Base-by-base conservation (phyloP, 2,888 invertebrate species). In the Pteria penguin region DNA sequence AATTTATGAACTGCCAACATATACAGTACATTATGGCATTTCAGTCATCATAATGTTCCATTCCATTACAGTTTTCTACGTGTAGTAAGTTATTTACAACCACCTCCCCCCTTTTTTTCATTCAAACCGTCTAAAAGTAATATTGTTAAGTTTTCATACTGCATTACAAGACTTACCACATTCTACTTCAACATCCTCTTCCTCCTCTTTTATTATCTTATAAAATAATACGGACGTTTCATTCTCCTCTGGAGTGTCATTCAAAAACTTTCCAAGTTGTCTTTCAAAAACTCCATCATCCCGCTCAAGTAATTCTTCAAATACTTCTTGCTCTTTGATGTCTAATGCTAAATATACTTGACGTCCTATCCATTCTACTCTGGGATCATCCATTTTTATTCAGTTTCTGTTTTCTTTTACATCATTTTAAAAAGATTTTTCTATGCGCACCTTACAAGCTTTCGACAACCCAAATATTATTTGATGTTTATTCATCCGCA, bases 121-220 rank as follows among this genome's bases (percentile, higher is more conserved):
- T n/a, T n/a, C n/a, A n/a, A n/a, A n/a, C n/a, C n/a, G n/a, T n/a
- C n/a, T n/a, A n/a, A n/a, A n/a, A n/a, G n/a, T n/a, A n/a, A n/a
- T n/a, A n/a, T n/a, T n/a, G n/a, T n/a, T n/a, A n/a, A n/a, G n/a
- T n/a, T n/a, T n/a, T n/a, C n/a, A n/a, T n/a, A n/a, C n/a, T n/a
- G n/a, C n/a, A 45, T 14, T 27, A 54, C 18, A 68, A 14, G 29
- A 60, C 78, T 70, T 87, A 92, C 92, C 91, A 84, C 90, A 90
- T 89, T 92, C 92, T 58, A 92, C 89, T 89, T 92, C 91, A 57
- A 92, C 87, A 82, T 92, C 92, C 72, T 90, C 89, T 74, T 91
- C 90, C 79, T 92, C 92, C 81, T 92, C 92, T 62, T 81, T 81
- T 18, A 90, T 81, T 33, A 86, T 86, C 83, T 92, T 92, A 76